A percentile compares a stretch with the other conserved stretches of the same genome.
These are phyloP conservation scores for Caenorhabditis imperialis DNA, from an alignment of 2,888 invertebrate genomes.

Conservation along the genomic window DNA sequence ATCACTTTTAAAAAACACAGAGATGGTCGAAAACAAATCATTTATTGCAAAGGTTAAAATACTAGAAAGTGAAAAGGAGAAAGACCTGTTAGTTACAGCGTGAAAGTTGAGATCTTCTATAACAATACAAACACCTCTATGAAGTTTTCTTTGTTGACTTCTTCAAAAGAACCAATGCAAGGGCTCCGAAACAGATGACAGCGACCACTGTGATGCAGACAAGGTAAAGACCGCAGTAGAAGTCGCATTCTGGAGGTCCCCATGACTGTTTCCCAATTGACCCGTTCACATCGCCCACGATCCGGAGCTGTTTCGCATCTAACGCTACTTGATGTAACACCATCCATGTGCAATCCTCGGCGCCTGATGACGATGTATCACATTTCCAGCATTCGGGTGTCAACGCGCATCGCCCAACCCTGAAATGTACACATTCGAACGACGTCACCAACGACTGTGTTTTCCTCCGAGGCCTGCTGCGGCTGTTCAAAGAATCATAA, in stretches of 20 bases:
- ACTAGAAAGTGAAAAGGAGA: constrained; percentile 14
- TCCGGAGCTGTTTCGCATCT: constrained; percentile 17
- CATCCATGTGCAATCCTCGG: constrained; percentile 53
- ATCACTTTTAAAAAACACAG: constrained; percentile 1
- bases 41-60: constrained; percentile 21
- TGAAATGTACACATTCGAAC: constrained; percentile 38
- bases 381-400: constrained; percentile 55
- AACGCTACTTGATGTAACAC: constrained; percentile 43
- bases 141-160: constrained; percentile 40
- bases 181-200: constrained; percentile 25
- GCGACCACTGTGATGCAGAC: constrained; percentile 16
- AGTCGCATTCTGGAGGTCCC: constrained; percentile 57
- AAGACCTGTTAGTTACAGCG: constrained; percentile 23
- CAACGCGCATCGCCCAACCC: constrained; percentile 44
- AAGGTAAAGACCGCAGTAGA: constrained; percentile 45
- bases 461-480: constrained; percentile 10
- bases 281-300: constrained; percentile 14
- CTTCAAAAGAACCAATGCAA: constrained; percentile 24
- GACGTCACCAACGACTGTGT: constrained; percentile 33
- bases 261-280: constrained; percentile 44
- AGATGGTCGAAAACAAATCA: neutral
- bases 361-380: constrained; percentile 20
- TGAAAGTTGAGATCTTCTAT: neutral
- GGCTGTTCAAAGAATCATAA: constrained; percentile 40
- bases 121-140: neutral